These are phyloP conservation scores for Nothobranchius kuhntae DNA, from an alignment of 2,113 vertebrate genomes.

Conservation along the genomic window DNA sequence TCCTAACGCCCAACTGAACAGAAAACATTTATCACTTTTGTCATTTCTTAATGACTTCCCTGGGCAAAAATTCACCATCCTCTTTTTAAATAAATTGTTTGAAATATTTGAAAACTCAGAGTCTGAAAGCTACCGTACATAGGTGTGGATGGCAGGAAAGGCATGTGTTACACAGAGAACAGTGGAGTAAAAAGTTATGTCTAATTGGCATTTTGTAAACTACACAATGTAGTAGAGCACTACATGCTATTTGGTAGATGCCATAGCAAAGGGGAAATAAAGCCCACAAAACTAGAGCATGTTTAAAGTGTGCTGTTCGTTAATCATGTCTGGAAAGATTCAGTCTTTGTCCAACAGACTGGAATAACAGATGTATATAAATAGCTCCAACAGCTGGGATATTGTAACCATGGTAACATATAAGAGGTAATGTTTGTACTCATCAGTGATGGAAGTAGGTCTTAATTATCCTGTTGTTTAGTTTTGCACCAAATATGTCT, in stretches of 20 bases:
- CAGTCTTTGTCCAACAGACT: background rate
- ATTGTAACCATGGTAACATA: too few species aligned
- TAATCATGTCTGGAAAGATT: background rate
- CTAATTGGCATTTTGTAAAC: background rate
- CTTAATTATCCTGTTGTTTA: too few species aligned
- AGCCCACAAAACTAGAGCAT: background rate
- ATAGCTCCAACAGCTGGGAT: background rate
- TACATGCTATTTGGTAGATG: background rate
- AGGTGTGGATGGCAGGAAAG: background rate
- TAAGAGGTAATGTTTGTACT: background rate
- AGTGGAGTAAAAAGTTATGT: background rate
- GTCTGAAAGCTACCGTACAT: background rate
- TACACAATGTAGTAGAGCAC: background rate
- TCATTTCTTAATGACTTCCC: constrained; percentile 15
- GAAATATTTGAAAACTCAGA: background rate
- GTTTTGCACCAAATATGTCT: too few species aligned
- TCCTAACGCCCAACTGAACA: constrained; percentile 40
- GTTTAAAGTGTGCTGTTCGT: background rate
- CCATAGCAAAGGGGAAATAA: background rate
- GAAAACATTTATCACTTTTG: background rate
- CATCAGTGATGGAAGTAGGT: too few species aligned
- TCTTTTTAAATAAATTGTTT: constrained; percentile 23
- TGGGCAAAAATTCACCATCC: constrained; percentile 29
- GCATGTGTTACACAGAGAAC: background rate
- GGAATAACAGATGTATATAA: too few species aligned